phyloP scores from a whole-genome alignment of 2,113 vertebrate genomes.

The Semicossyphus pulcher region DNA sequence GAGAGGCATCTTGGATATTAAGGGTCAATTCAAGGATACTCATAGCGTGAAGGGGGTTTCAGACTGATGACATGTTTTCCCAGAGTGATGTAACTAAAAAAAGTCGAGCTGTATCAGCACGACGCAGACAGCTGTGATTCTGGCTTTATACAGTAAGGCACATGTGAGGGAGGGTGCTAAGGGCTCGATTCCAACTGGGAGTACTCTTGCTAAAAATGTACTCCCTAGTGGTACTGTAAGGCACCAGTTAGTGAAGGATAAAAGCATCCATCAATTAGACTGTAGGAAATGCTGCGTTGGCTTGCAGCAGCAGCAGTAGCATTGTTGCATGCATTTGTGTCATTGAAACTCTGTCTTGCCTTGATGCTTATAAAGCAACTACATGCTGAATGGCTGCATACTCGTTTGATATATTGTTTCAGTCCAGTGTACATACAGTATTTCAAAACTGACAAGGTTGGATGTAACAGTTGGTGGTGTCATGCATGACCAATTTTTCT shows the following conservation, averaged over 20 bases:
- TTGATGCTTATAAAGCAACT: background rate
- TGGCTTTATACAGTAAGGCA: conserved; percentile 23
- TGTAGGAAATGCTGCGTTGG: conserved; percentile 2
- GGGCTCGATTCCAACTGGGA: conserved; percentile 30
- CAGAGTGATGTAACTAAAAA: conserved; percentile 44
- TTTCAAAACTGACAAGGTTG: background rate
- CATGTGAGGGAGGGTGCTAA: background rate
- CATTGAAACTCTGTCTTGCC: too few species aligned
- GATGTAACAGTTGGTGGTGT: background rate
- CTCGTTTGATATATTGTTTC: background rate
- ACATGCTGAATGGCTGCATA: background rate
- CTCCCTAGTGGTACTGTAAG: conserved; percentile 30
- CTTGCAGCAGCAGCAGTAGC: background rate
- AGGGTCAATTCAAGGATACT: conserved; percentile 60
- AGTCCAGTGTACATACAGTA: background rate
- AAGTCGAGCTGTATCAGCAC: conserved; percentile 52
- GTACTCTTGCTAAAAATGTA: conserved; percentile 29
- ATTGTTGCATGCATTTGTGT: too few species aligned
- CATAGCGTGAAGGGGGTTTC: background rate
- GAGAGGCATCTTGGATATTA: conserved; percentile 29
- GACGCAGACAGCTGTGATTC: conserved; percentile 40
- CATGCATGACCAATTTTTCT: background rate
- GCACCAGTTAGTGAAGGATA: conserved; percentile 19
- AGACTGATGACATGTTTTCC: conserved; percentile 28
- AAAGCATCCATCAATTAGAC: conserved; percentile 16